These are phyloP conservation scores for Dermochelys coriacea DNA, from an alignment of 2,797 vertebrate species.

Conservation along the genomic window DNA sequence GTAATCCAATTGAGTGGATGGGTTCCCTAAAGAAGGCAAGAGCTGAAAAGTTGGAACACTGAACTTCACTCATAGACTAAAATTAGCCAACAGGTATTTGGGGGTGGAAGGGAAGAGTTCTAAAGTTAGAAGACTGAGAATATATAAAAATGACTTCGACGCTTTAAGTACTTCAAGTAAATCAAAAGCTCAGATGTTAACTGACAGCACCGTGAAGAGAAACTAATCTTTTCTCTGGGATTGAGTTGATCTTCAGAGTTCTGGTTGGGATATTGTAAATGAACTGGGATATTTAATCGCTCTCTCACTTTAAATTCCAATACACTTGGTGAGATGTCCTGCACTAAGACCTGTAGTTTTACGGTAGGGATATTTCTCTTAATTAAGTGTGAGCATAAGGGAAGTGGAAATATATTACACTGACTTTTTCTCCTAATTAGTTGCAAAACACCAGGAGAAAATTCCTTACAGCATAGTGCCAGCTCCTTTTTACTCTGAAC, in stretches of 20 bases:
- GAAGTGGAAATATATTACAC: background rate
- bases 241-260: background rate
- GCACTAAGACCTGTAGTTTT: background rate
- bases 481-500: background rate
- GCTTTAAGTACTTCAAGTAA: background rate
- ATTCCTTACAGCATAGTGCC: background rate
- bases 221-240: background rate
- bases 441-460: background rate
- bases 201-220: background rate
- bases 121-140: constrained; percentile 1
- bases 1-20: background rate
- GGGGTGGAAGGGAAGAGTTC: background rate
- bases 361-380: background rate
- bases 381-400: background rate
- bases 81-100: background rate
- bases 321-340: background rate
- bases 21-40: background rate
- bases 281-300: background rate
- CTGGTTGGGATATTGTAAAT: background rate
- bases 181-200: background rate
- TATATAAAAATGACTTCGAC: background rate
- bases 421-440: background rate
- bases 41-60: background rate
- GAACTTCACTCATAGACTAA: background rate
- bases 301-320: background rate